These are phyloP conservation scores for Drosophila pallidifrons DNA, from an alignment of 1,140 invertebrate species.

Conservation along the genomic window DNA sequence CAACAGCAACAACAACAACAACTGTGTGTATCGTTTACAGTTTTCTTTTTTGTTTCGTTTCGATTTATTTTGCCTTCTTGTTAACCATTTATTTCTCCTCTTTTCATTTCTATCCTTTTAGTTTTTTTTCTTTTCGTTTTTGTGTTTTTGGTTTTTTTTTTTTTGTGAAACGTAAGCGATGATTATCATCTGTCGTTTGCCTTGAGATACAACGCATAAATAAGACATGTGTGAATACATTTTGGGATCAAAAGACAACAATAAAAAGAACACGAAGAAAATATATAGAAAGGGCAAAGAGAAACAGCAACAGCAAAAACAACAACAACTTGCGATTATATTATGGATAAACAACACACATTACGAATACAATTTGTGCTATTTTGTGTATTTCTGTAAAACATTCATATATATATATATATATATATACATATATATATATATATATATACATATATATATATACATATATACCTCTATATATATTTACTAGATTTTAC, in stretches of 20 bases:
- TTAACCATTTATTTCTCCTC: slow-evolving; percentile 3
- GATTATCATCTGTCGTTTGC: slow-evolving; percentile 47
- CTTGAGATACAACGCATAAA: slow-evolving; percentile 27
- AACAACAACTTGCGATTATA: slow-evolving; percentile 9
- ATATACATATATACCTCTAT: neutral
- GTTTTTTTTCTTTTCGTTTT: neutral
- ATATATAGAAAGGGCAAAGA: neutral
- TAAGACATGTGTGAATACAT: slow-evolving; percentile 14
- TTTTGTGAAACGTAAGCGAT: slow-evolving; percentile 42
- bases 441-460: neutral
- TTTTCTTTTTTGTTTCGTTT: slow-evolving; percentile 16
- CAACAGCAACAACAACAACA: slow-evolving; percentile 9
- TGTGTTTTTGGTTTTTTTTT: neutral
- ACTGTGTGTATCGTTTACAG: slow-evolving; percentile 41
- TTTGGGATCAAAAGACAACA: slow-evolving; percentile 18
- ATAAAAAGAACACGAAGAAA: neutral
- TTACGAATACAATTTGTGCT: slow-evolving; percentile 14
- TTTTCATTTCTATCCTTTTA: neutral
- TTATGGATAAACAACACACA: slow-evolving; percentile 19
- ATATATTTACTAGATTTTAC: neutral
- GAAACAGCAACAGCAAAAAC: slow-evolving; percentile 6
- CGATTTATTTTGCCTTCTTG: slow-evolving; percentile 22
- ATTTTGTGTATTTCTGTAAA: slow-evolving; percentile 16
- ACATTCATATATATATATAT: slow-evolving; percentile 11
- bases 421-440: slow-evolving; percentile 3